Base-by-base conservation (phyloP, 2,888 invertebrate genomes). In the Pachymerium ferrugineum region DNA sequence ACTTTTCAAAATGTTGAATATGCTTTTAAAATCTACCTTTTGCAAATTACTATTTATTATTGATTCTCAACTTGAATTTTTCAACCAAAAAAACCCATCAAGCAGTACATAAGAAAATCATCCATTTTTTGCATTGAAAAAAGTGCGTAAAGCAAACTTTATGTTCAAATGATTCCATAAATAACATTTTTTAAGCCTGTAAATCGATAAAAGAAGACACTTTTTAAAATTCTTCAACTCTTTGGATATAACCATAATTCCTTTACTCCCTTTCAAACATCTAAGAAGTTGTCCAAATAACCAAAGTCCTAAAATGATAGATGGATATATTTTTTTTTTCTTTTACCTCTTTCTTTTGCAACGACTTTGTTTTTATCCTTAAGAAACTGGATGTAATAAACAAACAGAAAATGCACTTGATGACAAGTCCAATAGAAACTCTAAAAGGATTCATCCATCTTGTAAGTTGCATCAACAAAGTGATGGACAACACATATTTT, bases 371-470 rank as follows among this genome's bases (percentile, higher is more conserved):
- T 69, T 69, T 33, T 33, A 69, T 69, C 33, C 33, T 25, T 25
- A 25, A 38, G 25, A 69, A 69, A 33, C 12, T 3, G 25, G 5
- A 29, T 67, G 28, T 28, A 69, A 69, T 31, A 30, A 69, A n/a
- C 29, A 22, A 16, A 5, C 16, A 31, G 12, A 12, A 12, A 38
- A 38, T 38, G 12, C 38, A 33, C 69, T 69, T 3, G 5, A n/a
- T 69, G 16, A 16, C 69, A 69, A 69, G 30, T 31, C 69, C 30
- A 30, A 5, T 69, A 28, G 16, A 30, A 69, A 33, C 69, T 25
- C 33, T 33, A 69, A 33, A 69, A 69, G 69, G 30, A 25, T 69
- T 69, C 69, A 31, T 69, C 69, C n/a, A 69, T 33, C 69, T 69
- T 69, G 69, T n/a, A n/a, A n/a, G n/a, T n/a, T n/a, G n/a, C 19